phyloP scores from a whole-genome alignment of 2,113 vertebrate species.

The Rhinolophus ferrumequinum region DNA sequence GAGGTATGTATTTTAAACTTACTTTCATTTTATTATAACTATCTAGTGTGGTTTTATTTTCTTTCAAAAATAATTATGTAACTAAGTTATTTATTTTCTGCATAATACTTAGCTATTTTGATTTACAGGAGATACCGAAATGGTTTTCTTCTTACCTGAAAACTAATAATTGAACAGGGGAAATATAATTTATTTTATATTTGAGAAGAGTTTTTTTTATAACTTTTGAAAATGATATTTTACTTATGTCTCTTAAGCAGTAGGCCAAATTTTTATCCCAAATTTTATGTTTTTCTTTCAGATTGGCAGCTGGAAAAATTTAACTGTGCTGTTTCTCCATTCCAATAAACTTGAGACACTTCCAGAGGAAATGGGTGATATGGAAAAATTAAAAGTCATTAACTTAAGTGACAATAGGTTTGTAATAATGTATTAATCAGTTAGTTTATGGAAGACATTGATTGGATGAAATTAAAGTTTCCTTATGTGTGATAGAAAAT shows the following conservation, averaged over 20 bases:
- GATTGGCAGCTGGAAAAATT: conserved; percentile 96
- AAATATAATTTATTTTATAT: conserved; percentile 21
- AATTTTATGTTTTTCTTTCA: conserved; percentile 80
- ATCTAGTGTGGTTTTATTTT: neutral
- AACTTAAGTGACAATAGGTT: conserved; percentile 99
- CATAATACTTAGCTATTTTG: conserved; percentile 26
- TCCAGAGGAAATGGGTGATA: conserved; percentile 99
- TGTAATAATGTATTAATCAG: conserved; percentile 80
- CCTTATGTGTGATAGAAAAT: neutral
- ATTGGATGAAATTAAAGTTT: conserved; percentile 60
- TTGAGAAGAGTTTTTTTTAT: conserved; percentile 10
- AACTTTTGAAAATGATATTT: neutral
- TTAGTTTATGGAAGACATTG: conserved; percentile 60
- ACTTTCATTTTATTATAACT: conserved; percentile 36
- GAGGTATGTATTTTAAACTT: conserved; percentile 87
- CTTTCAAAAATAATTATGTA: conserved; percentile 44
- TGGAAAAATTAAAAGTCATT: conserved; percentile 97
- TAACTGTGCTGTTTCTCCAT: conserved; percentile 97
- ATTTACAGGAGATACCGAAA: conserved; percentile 8
- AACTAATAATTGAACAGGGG: conserved; percentile 22
- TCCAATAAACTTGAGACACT: conserved; percentile 98
- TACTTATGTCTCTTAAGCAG: neutral
- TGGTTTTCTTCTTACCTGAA: conserved; percentile 2
- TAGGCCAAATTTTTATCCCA: neutral
- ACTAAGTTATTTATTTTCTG: neutral